Conservation (phyloP, 1,140 invertebrate species). For the Globodera rostochiensis region DNA sequence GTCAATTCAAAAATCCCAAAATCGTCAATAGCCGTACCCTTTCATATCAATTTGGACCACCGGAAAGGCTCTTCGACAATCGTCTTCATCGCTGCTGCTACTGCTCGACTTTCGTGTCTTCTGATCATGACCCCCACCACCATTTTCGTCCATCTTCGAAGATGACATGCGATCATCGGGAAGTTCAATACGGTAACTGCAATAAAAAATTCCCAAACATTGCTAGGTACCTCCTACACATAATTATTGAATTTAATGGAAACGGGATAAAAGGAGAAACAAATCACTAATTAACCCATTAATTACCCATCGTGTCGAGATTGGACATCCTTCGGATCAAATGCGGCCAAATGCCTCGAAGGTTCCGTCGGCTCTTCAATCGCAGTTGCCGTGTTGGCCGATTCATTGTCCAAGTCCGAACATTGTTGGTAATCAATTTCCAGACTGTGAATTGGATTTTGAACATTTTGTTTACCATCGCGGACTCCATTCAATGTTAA, state of each 20-base stretch:
- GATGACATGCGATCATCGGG: constrained; percentile 16
- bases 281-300: not conserved
- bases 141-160: not conserved
- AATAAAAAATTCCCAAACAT: not conserved
- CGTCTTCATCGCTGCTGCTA: constrained; percentile 56
- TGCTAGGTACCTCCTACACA: no score
- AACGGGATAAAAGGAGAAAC: no score
- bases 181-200: constrained; percentile 37
- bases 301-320: constrained; percentile 56
- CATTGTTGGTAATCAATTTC: constrained; percentile 65
- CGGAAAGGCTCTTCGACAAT: constrained; percentile 51
- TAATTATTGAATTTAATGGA: no score
- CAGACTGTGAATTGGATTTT: constrained; percentile 34
- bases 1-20: not conserved
- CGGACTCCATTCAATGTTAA: no score
- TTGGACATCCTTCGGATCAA: constrained; percentile 54
- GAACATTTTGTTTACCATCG: no score
- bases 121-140: not conserved
- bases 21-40: constrained; percentile 62
- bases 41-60: constrained; percentile 64
- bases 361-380: constrained; percentile 29
- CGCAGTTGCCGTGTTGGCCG: constrained; percentile 15
- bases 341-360: constrained; percentile 52
- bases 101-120: not conserved
- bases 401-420: constrained; percentile 56